Evolutionary conservation across 30 jellyfish, hydroid and myxozoan genomes (phyloP), one percentile per base, ranked within the genome.

Genomic region (Turritopsis dohrnii): DNA sequence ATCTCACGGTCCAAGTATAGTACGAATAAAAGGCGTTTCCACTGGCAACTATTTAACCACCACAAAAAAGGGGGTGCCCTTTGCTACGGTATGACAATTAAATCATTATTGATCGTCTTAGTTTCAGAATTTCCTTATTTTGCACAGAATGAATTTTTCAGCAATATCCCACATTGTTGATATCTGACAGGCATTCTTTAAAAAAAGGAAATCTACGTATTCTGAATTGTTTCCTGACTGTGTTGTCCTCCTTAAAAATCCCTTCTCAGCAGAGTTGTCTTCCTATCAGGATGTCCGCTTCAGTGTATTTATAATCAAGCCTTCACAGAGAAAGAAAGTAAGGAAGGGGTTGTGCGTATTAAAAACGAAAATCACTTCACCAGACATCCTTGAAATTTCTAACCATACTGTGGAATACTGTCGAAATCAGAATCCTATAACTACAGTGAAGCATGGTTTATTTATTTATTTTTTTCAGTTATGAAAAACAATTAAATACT

Each of bases 1-100:
- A 72, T 92, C 98, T 13, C 91, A 82, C 81, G 98, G 98, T 22
- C 89, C 95, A 71, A 92, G 96, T 52, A 66, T 92, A 4, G 85
- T 92, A 24, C 94, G 96, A 73, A 87, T 92, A 71, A 92, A 92
- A 79, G 95, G 98, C 25, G 53, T 87, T 18, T 65, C 66, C 21
- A 53, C 98, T 20, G 71, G 86, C 30, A 41, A 87, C 73, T 92
- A 92, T 75, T 82, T 92, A 4, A 84, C 96, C 74, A 84, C 88
- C 1, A 89, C 85, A 69, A 52, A 66, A 18, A 53, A 66, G 26
- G 98, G 96, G 18, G 76, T 71, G 28, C 88, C 91, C 21, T 79
- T n/a, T 54, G 96, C 95, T 19, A 30, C 21, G 93, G 98, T 92
- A 69, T n/a, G 22, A 69, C 30, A 0, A 21, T 41, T 41, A 41